These are phyloP conservation scores for Nettapus auritus DNA, from an alignment of 2,113 vertebrate species.

Conservation along the genomic window DNA sequence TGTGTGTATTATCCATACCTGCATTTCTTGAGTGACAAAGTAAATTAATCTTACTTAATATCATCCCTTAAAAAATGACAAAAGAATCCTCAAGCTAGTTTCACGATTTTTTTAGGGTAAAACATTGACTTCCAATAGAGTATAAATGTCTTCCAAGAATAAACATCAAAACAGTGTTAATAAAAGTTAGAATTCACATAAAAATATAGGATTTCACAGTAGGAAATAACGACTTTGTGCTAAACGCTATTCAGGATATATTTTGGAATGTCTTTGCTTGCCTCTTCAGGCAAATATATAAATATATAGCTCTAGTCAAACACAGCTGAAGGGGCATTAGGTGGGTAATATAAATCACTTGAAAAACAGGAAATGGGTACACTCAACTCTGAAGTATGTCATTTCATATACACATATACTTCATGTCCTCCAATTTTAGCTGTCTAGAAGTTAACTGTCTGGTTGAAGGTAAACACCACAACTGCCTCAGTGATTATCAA, in stretches of 20 bases:
- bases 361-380: slow-evolving; percentile 34
- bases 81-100: neutral
- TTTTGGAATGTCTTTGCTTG: slow-evolving; percentile 1
- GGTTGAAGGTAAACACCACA: neutral
- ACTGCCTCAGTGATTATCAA: neutral
- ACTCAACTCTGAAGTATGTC: slow-evolving; percentile 41
- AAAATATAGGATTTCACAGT: neutral
- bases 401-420: neutral
- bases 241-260: neutral
- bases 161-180: neutral
- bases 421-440: slow-evolving; percentile 5
- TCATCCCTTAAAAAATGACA: neutral
- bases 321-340: neutral
- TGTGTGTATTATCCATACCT: neutral
- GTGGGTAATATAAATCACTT: slow-evolving; percentile 37
- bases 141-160: neutral
- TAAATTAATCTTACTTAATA: neutral
- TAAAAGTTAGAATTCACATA: neutral
- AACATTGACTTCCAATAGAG: neutral
- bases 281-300: slow-evolving; percentile 38
- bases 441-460: neutral
- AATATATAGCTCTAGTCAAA: slow-evolving; percentile 32
- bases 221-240: neutral
- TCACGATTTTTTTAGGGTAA: neutral
- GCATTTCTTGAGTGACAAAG: neutral